Evolutionary conservation across 2,797 vertebrate species (phyloP), one percentile per base, ranked within the genome.

Genomic region (Melanotaenia parkinsoni): DNA sequence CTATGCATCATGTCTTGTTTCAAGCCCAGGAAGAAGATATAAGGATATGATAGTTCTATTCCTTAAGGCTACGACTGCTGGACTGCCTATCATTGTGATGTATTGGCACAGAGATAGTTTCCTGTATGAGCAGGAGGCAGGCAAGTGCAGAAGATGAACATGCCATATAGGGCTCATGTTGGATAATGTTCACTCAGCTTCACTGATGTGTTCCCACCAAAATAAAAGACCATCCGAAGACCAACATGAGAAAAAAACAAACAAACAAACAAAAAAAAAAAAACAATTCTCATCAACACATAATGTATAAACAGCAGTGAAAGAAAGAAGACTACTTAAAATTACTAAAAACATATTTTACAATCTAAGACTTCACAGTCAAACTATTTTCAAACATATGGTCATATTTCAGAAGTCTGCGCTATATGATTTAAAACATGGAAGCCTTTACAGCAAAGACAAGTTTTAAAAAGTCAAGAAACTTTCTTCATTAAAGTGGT

Each of bases 1-100:
- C 84, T 64, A 89, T 91, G 86, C 77, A 89, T 92, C 89, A 90
- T 76, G 78, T 88, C 84, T 81, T 53, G 69, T 88, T 91, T 82
- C 66, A 54, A 82, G 82, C 33, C 64, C 28, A 12, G 61, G 47
- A 57, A 75, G 61, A 71, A 61, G 81, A 84, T 84, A 67, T 83
- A 76, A 85, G 74, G 76, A 85, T 37, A 58, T 67, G 72, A 79
- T 71, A 68, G 74, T 26, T 76, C 63, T 74, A 59, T 83, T 77
- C 63, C 74, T 88, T 86, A 69, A 85, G 77, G 82, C 86, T 37
- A 53, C 47, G 5, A 60, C 62, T 35, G 65, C 67, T 32, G 76
- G 63, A 61, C 74, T 33, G 32, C 69, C 70, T 71, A n/a, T 74
- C 73, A 67, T 70, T 71, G 24, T 85, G 81, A 80, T 77, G 66